A percentile compares a stretch with the other conserved stretches of the same genome.
These are phyloP conservation scores for Notodonta ziczac DNA, from an alignment of 2,888 invertebrate genomes.

Conservation along the genomic window DNA sequence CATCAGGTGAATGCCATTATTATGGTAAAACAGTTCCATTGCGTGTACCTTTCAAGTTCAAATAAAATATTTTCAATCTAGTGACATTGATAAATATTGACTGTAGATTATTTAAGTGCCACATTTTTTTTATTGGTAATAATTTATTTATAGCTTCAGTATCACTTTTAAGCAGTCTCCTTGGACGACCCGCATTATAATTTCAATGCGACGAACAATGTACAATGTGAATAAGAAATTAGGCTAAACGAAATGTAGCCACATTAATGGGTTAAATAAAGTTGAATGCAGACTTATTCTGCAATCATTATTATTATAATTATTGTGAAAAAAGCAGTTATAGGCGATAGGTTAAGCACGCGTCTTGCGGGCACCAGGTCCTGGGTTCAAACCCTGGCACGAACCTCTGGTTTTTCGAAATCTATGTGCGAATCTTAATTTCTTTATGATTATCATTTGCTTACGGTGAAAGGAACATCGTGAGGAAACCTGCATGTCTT, in stretches of 20 bases:
- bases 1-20: too few relatives aligned
- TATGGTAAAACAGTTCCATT: too few relatives aligned
- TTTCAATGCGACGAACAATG: neutral
- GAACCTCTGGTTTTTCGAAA: too few relatives aligned
- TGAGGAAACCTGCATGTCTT: too few relatives aligned
- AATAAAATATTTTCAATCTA: neutral
- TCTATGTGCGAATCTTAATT: too few relatives aligned
- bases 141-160: neutral
- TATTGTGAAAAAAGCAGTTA: too few relatives aligned
- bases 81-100: neutral
- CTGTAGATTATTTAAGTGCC: neutral
- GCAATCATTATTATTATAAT: too few relatives aligned
- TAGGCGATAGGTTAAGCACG: too few relatives aligned
- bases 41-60: neutral
- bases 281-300: neutral
- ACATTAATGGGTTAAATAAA: neutral
- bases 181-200: neutral
- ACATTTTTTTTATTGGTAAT: neutral
- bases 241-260: neutral
- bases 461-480: too few relatives aligned
- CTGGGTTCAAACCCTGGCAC: too few relatives aligned
- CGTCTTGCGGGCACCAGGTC: too few relatives aligned
- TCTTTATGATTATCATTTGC: too few relatives aligned
- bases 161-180: neutral
- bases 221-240: conserved; percentile 2